Evolutionary conservation across 1,140 invertebrate species (phyloP), one percentile per base, ranked within the genome.

Genomic region (Teleopsis dalmanni): DNA sequence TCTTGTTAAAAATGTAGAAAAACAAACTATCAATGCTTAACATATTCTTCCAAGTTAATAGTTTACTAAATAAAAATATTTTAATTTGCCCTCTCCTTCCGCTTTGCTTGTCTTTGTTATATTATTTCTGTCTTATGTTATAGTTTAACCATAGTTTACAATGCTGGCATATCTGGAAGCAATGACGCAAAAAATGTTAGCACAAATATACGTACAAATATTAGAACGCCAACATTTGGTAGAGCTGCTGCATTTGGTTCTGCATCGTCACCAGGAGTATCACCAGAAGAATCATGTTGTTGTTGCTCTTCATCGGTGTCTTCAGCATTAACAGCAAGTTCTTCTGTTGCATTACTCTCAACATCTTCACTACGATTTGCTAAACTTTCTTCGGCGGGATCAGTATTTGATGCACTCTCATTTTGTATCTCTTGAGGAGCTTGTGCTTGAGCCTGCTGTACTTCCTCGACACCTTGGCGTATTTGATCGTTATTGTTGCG

Each of bases 171-270:
- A 66, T 85, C 83, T 16, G 84, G 84, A 56, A 86, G 78, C 36
- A 87, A 73, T 29, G 83, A 86, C 14, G 83, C 78, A 56, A 87
- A 85, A 63, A 87, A 85, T 26, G 80, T 81, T 36, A 80, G 75
- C 49, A 87, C 78, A 66, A 85, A 82, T 50, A 81, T 83, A 78
- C 82, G 82, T 29, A n/a, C 71, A 48, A 81, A 78, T 44, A 79
- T 79, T 55, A 78, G 68, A 51, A 59, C 73, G 40, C 73, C 71
- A 47, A 75, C 76, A 40, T 48, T 40, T 19, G 60, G 35, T 47
- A 60, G 53, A 18, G 54, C 47, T 6, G 53, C 55, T 46, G 63
- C 52, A 19, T 58, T 48, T 57, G 62, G 47, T 55, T 58, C 43
- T 27, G 35, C 38, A 34, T n/a, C n/a, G n/a, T 29, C 42, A 16